These are phyloP conservation scores for Caenorhabditis uteleia DNA, from an alignment of 2,888 invertebrate genomes.

Conservation along the genomic window DNA sequence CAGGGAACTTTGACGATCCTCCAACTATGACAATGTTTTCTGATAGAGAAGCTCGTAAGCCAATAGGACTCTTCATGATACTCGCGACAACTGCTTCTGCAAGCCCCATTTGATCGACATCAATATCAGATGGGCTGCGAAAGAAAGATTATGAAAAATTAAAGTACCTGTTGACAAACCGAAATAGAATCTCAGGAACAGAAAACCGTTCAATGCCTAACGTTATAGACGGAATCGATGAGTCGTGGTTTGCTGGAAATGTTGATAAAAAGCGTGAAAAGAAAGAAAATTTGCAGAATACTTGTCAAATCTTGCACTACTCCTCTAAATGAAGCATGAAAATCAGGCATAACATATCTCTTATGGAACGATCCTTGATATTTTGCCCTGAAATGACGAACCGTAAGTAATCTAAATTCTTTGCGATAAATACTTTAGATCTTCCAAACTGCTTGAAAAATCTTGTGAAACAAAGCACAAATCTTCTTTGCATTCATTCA, in stretches of 20 bases:
- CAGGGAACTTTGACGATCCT: slow-evolving; percentile 82
- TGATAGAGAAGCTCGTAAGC: slow-evolving; percentile 79
- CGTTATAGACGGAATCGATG: slow-evolving; percentile 74
- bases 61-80: slow-evolving; percentile 66
- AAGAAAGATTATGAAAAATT: neutral
- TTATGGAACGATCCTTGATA: too few species aligned
- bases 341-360: slow-evolving; percentile 94
- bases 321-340: slow-evolving; percentile 74
- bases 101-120: slow-evolving; percentile 88
- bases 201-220: slow-evolving; percentile 91
- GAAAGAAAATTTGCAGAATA: neutral
- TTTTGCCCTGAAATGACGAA: too few species aligned
- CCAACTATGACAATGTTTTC: slow-evolving; percentile 83
- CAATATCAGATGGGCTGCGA: slow-evolving; percentile 86
- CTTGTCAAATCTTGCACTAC: slow-evolving; percentile 20
- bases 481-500: slow-evolving; percentile 93
- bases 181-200: slow-evolving; percentile 90
- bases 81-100: slow-evolving; percentile 61
- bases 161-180: slow-evolving; percentile 16
- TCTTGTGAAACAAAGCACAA: slow-evolving; percentile 88
- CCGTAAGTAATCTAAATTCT: too few species aligned
- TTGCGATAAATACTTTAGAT: slow-evolving; percentile 40
- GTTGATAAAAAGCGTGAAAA: too few species aligned
- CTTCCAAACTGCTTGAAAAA: slow-evolving; percentile 82
- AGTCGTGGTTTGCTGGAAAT: slow-evolving; percentile 74